Evolutionary conservation across 2,113 vertebrate species (phyloP), one percentile per base, ranked within the genome.

Genomic region (Ptyas mucosa): DNA sequence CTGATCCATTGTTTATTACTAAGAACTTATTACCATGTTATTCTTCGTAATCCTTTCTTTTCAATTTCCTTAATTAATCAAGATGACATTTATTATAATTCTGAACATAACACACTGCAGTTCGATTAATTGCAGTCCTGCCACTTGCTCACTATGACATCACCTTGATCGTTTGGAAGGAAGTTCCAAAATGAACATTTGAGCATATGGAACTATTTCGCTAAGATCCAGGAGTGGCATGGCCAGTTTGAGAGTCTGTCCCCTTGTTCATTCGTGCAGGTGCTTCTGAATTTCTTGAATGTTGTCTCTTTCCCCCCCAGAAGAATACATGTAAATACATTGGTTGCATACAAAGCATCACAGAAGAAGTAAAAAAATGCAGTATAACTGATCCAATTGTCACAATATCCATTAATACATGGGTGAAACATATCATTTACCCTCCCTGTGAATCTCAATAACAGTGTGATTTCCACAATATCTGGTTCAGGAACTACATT

Each of bases 21-120:
- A n/a, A 93, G 39, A 95, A 92, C 93, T 96, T 96, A 95, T 95
- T 97, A 94, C 87, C 11, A 53, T 92, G 39, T 94, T 95, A 95
- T 91, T 96, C 11, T 53, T 96, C 91, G 91, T 90, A 69, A 96
- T 94, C 92, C 29, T 90, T 94, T 21, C 81, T 93, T 94, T 96
- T 95, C 6, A 93, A 10, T 93, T 92, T 49, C n/a, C 94, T 96
- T 57, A 91, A 89, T 90, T 92, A 88, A 90, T 75, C 85, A 81
- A 91, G 91, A 49, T 61, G 91, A 54, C 7, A 43, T 93, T 94
- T 21, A 90, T 97, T 94, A 81, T 7, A 21, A 53, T 93, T 91
- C 20, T 85, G 90, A 92, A 85, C 29, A 51, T 86, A 85, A 10
- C 93, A 52, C 26, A 26, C 9, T n/a, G 3, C 29, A 85, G 11